Base-by-base conservation (phyloP, 1,140 invertebrate species). In the Melanaphis sacchari region DNA sequence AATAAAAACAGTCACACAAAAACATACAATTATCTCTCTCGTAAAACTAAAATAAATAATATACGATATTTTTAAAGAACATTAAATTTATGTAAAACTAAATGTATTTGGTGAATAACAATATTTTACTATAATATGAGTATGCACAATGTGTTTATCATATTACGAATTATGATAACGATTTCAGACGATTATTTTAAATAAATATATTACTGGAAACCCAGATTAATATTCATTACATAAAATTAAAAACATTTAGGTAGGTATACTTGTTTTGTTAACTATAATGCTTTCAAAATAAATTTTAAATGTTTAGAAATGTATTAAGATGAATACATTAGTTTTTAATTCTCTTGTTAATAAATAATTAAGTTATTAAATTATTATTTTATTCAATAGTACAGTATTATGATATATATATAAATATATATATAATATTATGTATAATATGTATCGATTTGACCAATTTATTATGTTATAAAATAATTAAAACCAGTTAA, bases 1-100 rank as follows among this genome's bases (percentile, higher is more conserved):
- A 89, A 38, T 89, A 38, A 89, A 89, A 89, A 89, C 49, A 54
- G 46, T 89, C 88, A 89, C 88, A 89, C 88, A 15, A 54, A 89
- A 89, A 54, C 46, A 89, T 52, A 89, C 36, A 89, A 52, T 54
- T 38, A 54, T 54, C 88, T 52, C 49, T 89, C 49, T 54, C 46
- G 36, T 54, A 89, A 54, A 89, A 89, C 88, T 54, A 89, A 89
- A 89, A 89, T 38, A 40, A 89, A 89, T 89, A 26, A 26, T 38
- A 38, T 89, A 89, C 87, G 38, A 89, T 54, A 54, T 54, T 15
- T 18, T 89, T 54, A 54, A 89, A 89, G 88, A 89, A 54, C 46
- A 52, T 89, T 87, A 87, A 40, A 40, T 41, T 8, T 84, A 40
- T 26, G 38, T 84, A 84, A 40, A 84, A 84, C 24, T 84, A 84